Evolutionary conservation across 2,113 vertebrate genomes (phyloP).

Genomic region (Spermophilus dauricus): DNA sequence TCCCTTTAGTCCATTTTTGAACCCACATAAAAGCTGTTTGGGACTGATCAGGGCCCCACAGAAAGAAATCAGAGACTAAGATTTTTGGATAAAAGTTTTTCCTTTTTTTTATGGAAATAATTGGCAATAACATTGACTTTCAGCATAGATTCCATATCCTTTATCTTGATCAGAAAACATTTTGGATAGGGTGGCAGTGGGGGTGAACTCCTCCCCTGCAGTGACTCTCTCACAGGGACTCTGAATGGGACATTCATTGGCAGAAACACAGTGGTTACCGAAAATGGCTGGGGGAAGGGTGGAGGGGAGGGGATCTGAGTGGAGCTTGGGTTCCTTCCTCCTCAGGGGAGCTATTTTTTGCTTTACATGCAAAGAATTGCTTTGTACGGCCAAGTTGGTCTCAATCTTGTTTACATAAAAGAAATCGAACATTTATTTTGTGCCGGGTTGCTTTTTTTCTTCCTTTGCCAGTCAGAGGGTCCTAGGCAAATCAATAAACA

Average conservation of each 20-base stretch:
- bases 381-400: constrained; percentile 78
- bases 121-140: constrained; percentile 80
- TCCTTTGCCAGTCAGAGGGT: constrained; percentile 73
- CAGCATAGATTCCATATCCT: constrained; percentile 51
- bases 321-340: constrained; percentile 67
- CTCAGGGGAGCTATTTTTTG: constrained; percentile 80
- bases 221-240: constrained; percentile 62
- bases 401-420: constrained; percentile 80
- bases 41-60: constrained; percentile 57
- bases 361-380: constrained; percentile 80
- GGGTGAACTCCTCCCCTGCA: neutral
- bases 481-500: constrained; percentile 67
- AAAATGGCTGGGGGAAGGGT: constrained; percentile 50
- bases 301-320: neutral
- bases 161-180: constrained; percentile 75
- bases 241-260: constrained; percentile 61
- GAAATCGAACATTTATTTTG: constrained; percentile 75
- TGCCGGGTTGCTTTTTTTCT: constrained; percentile 58
- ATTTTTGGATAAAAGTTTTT: constrained; percentile 71
- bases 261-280: constrained; percentile 59
- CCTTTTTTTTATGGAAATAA: constrained; percentile 78
- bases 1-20: constrained; percentile 66
- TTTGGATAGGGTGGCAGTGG: constrained; percentile 49
- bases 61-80: constrained; percentile 66
- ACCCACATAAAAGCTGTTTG: constrained; percentile 68